Conservation (phyloP, 2,797 vertebrate genomes). For the Muraenolepis orangiensis region DNA sequence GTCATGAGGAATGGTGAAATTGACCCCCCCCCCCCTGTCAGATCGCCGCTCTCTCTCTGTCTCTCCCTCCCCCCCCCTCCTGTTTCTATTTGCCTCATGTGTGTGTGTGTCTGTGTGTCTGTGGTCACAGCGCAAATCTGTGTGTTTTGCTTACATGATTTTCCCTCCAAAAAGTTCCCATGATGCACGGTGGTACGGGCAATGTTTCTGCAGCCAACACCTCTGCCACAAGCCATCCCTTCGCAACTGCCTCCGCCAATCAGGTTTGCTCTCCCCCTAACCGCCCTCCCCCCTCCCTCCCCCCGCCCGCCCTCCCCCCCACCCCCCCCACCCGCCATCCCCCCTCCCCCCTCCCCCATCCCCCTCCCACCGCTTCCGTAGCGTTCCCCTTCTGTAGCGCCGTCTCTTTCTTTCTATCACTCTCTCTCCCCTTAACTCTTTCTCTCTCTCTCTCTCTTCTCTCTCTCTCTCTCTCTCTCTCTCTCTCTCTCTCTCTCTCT, state of each 20-base stretch:
- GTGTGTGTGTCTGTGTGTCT: constrained; percentile 83
- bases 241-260: constrained; percentile 96
- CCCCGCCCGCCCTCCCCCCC: too few species aligned
- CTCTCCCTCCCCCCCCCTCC: constrained; percentile 28
- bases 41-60: constrained; percentile 1
- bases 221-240: constrained; percentile 95
- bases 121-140: constrained; percentile 81
- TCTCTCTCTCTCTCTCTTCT: constrained; percentile 16
- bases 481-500: constrained; percentile 21
- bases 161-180: constrained; percentile 94
- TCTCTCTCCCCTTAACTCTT: constrained; percentile 12
- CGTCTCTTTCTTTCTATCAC: constrained; percentile 2
- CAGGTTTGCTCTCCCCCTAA: constrained; percentile 99
- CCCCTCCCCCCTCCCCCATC: too few species aligned
- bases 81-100: constrained; percentile 66
- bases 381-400: background rate
- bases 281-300: too few species aligned
- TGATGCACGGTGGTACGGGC: constrained; percentile 98
- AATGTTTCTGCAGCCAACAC: constrained; percentile 93
- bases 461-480: constrained; percentile 17
- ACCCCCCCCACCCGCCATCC: too few species aligned
- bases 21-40: background rate
- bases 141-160: constrained; percentile 89
- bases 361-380: constrained; percentile 63
- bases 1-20: background rate